Evolutionary conservation across 2,797 vertebrate genomes (phyloP), one percentile per base, ranked within the genome.

Genomic region (Pelodytes ibericus): DNA sequence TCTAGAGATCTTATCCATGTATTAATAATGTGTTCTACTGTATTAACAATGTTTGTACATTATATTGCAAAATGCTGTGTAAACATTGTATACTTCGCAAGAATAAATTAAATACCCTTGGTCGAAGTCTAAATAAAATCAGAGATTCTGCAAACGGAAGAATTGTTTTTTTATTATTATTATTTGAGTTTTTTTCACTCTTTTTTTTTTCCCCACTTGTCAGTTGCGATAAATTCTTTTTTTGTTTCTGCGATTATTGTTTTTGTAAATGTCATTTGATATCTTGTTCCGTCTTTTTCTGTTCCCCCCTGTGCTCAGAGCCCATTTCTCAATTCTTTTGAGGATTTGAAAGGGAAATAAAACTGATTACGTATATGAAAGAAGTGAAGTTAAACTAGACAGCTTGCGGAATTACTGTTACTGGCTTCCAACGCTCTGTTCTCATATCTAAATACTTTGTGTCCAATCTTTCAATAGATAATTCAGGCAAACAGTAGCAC

Each of bases 321-420:
- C 64, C 72, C 2, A n/a, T n/a, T n/a, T n/a, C n/a, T n/a, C n/a
- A n/a, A n/a, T 16, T 49, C 71, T 64, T 64, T 61, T 59, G 31
- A 29, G 66, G 4, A 4, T 76, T 76, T 77, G 3, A n/a, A 8
- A 68, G 1, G 31, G 39, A 56, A 78, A 60, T 22, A 62, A 49
- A 81, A 76, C 80, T 71, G 81, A 74, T 58, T 80, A 13, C 71
- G 74, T 75, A 1, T 29, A 72, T 33, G 67, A 80, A 25, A 83
- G 71, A 81, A 70, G 61, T 59, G n/a, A 56, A 61, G 78, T 71
- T 56, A 82, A 68, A 82, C 39, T 57, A 31, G 72, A 70, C 24
- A 78, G 63, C 24, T 81, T 62, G 51, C 67, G 41, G 44, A 80
- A 75, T 49, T 62, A 44, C 25, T 0, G 0, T 39, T 75, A 77